Evolutionary conservation across 2,888 invertebrate species (phyloP).

Genomic region (Stenoptilia bipunctidactyla): DNA sequence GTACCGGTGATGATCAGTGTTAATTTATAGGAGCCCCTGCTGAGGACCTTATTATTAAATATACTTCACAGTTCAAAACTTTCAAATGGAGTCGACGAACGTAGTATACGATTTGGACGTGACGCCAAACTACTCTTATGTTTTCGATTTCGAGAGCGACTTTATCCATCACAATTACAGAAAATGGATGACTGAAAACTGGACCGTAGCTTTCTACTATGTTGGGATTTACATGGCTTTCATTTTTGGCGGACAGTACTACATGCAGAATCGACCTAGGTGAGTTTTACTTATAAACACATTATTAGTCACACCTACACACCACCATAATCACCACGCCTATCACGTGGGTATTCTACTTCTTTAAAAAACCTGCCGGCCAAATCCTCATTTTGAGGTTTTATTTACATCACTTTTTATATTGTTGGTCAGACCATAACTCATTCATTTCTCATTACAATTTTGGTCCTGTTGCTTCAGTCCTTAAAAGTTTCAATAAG

Average conservation of each 20-base stretch:
- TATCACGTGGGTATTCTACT: too few relatives aligned
- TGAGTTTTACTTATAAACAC: too few relatives aligned
- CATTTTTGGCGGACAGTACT: slow-evolving; percentile 93
- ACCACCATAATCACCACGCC: too few relatives aligned
- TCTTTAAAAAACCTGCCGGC: too few relatives aligned
- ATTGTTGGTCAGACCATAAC: too few relatives aligned
- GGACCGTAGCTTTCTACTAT: slow-evolving; percentile 94
- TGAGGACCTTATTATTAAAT: slow-evolving; percentile 22
- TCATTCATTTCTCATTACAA: too few relatives aligned
- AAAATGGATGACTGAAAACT: slow-evolving; percentile 96
- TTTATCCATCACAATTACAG: slow-evolving; percentile 91
- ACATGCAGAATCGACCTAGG: slow-evolving; percentile 92
- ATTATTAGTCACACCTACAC: too few relatives aligned
- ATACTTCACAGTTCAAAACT: slow-evolving; percentile 12
- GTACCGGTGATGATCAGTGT: slow-evolving; percentile 55
- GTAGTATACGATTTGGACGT: slow-evolving; percentile 67
- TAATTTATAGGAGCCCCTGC: slow-evolving; percentile 22
- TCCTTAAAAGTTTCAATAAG: too few relatives aligned
- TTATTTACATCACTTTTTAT: too few relatives aligned
- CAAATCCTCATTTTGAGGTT: too few relatives aligned
- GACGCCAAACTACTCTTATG: slow-evolving; percentile 91
- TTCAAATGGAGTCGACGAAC: slow-evolving; percentile 44
- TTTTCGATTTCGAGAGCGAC: slow-evolving; percentile 95
- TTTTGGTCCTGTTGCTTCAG: too few relatives aligned
- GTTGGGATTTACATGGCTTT: slow-evolving; percentile 92